Evolutionary conservation across 2,797 vertebrate species (phyloP), one percentile per base, ranked within the genome.

Genomic region (Diplodus puntazzo): DNA sequence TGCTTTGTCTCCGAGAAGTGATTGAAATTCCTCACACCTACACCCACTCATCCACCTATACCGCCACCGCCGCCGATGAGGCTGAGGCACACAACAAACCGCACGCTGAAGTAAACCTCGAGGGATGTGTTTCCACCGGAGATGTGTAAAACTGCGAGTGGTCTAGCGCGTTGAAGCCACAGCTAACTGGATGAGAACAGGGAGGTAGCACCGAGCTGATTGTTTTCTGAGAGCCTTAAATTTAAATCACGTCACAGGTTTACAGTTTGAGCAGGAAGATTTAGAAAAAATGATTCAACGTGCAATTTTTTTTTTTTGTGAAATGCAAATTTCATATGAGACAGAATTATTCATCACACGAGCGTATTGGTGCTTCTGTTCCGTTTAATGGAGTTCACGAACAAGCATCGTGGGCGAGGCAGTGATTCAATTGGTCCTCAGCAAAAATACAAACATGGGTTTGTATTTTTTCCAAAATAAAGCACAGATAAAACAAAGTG

Each of bases 1-100:
- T 89, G 79, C 88, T 93, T 90, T 89, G 92, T 94, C 92, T 93
- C 88, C 92, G 87, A 92, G 72, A 88, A 82, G 85, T 86, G 88
- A 92, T 92, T 93, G 92, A 90, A 92, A 93, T 93, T 94, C 91
- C 53, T 84, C 3, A 80, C 88, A 82, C 83, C 80, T 81, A 63
- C 80, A 79, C 87, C 84, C 88, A 82, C 89, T 80, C 88, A 69
- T 74, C 77, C 67, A 64, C 83, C 76, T 39, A 39, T 39, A 39
- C 39, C 39, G 39, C 39, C 39, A 11, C 39, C 10, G 39, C 39
- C 10, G 10, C 39, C 17, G 75, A 61, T 74, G 67, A 73, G 73
- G 65, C 75, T 2, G 20, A 73, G 52, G 59, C 82, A 48, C 82
- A 77, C 78, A 79, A 68, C 82, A 80, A 77, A 78, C 79, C 80